Evolutionary conservation across 92 coral and sea anemone genomes (phyloP).

Genomic region (Nematostella vectensis): DNA sequence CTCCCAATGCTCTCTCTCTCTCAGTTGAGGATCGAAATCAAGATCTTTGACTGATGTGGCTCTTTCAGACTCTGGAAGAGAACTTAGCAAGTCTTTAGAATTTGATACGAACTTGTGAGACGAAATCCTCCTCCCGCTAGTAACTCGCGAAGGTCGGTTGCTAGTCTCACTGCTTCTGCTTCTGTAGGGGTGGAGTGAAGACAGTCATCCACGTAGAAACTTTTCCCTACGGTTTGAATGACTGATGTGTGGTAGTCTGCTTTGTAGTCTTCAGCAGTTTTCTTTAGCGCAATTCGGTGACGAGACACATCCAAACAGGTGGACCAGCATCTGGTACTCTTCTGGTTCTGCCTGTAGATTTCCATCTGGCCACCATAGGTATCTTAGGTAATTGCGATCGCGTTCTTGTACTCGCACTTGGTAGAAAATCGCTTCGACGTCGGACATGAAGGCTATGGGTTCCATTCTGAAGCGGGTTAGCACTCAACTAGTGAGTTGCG

Average conservation of each 20-base stretch:
- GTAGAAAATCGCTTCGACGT: too few relatives aligned
- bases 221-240: constrained; percentile 1
- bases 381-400: too few relatives aligned
- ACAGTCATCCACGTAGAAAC: constrained; percentile 1
- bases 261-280: background rate
- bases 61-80: constrained; percentile 21
- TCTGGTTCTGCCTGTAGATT: too few relatives aligned
- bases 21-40: constrained; percentile 3
- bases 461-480: too few relatives aligned
- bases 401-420: too few relatives aligned
- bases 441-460: too few relatives aligned
- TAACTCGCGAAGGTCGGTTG: background rate
- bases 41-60: constrained; percentile 20
- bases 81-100: constrained; percentile 14
- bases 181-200: background rate
- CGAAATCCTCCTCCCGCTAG: background rate
- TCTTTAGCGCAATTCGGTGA: too few relatives aligned
- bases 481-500: too few relatives aligned
- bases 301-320: too few relatives aligned
- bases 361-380: too few relatives aligned
- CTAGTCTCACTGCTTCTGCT: background rate
- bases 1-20: constrained; percentile 19
- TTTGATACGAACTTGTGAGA: too few relatives aligned
- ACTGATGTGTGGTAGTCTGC: background rate
- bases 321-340: too few relatives aligned